phyloP scores from a whole-genome alignment of 1,140 invertebrate species.

The Popillia japonica region DNA sequence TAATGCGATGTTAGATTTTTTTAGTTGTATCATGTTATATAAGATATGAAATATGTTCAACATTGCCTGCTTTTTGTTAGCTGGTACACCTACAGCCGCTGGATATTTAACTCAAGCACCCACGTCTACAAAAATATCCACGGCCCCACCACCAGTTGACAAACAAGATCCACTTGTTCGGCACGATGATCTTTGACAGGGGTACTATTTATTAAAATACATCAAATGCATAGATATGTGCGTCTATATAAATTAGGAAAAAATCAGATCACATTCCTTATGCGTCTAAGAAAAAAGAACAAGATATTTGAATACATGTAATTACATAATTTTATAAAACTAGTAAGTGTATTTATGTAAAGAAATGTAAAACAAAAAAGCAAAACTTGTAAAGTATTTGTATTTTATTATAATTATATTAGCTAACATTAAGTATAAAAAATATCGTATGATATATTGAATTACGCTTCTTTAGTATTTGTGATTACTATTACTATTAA shows the following conservation, averaged over 20 bases:
- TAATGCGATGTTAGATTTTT: too few species aligned
- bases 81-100: constrained; percentile 76
- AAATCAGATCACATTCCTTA: constrained; percentile 38
- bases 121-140: constrained; percentile 74
- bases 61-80: constrained; percentile 52
- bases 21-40: not conserved
- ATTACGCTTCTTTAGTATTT: constrained; percentile 38
- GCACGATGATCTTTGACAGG: constrained; percentile 48
- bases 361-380: constrained; percentile 32
- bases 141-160: constrained; percentile 82
- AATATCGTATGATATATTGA: constrained; percentile 37
- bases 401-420: constrained; percentile 46
- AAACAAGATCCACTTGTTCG: constrained; percentile 63
- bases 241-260: not conserved
- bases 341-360: constrained; percentile 43
- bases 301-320: constrained; percentile 21
- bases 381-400: constrained; percentile 46
- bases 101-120: constrained; percentile 82
- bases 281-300: constrained; percentile 23
- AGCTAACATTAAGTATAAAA: constrained; percentile 35
- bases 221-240: constrained; percentile 7
- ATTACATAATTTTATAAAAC: constrained; percentile 41
- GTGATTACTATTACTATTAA: constrained; percentile 35
- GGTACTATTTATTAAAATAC: constrained; percentile 8
- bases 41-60: constrained; percentile 33